phyloP scores from a whole-genome alignment of 2,888 invertebrate genomes.

The Microchrysa polita region DNA sequence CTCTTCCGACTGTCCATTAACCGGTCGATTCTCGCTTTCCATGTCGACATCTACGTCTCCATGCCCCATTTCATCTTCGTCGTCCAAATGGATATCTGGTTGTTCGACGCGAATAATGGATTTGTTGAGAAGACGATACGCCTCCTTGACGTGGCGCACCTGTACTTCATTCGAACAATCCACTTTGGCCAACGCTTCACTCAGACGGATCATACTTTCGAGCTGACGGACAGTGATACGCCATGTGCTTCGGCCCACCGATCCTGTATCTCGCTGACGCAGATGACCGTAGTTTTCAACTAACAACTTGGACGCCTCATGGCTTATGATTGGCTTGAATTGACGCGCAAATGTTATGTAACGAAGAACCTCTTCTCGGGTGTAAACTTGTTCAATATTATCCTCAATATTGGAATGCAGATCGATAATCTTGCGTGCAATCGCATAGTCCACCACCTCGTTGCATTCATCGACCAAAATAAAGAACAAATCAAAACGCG shows the following conservation, averaged over 20 bases:
- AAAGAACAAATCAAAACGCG: slow-evolving; percentile 98
- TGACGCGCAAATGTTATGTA: slow-evolving; percentile 97
- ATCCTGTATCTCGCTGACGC: slow-evolving; percentile 82
- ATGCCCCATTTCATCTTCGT: slow-evolving; percentile 70
- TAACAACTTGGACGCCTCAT: slow-evolving; percentile 84
- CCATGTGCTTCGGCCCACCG: slow-evolving; percentile 82
- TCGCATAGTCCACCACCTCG: slow-evolving; percentile 95
- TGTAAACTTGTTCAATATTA: slow-evolving; percentile 81
- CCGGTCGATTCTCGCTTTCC: slow-evolving; percentile 63
- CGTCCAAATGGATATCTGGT: slow-evolving; percentile 93
- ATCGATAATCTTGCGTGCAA: slow-evolving; percentile 95
- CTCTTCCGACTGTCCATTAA: slow-evolving; percentile 43
- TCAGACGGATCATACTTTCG: slow-evolving; percentile 93
- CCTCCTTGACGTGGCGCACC: slow-evolving; percentile 89
- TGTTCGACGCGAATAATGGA: slow-evolving; percentile 98
- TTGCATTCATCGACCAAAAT: slow-evolving; percentile 97
- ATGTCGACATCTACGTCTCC: slow-evolving; percentile 64
- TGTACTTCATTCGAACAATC: slow-evolving; percentile 92
- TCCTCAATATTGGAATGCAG: slow-evolving; percentile 88
- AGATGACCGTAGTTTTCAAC: slow-evolving; percentile 90
- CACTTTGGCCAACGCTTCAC: slow-evolving; percentile 96
- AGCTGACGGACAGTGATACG: slow-evolving; percentile 96
- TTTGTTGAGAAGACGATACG: slow-evolving; percentile 89
- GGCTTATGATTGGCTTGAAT: slow-evolving; percentile 88
- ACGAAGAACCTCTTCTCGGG: slow-evolving; percentile 87